Evolutionary conservation across 2,113 vertebrate species (phyloP).

Genomic region (Sarotherodon lohbergeri): DNA sequence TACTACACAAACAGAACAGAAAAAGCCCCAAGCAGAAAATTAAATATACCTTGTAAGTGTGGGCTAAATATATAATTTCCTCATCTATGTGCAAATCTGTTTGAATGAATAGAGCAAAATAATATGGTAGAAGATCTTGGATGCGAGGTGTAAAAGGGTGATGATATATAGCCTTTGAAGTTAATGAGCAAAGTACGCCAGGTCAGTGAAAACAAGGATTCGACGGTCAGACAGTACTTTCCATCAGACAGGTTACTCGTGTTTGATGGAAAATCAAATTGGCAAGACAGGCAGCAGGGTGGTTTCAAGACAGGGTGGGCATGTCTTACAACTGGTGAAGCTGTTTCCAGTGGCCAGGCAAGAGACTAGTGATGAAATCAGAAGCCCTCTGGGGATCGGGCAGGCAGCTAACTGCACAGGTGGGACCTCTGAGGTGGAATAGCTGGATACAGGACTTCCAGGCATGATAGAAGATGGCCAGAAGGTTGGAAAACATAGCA

Average conservation of each 20-base stretch:
- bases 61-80: not conserved
- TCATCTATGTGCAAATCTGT: not conserved
- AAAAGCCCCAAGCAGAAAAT: not conserved
- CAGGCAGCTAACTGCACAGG: not conserved
- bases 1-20: not conserved
- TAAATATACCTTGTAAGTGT: not conserved
- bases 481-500: not conserved
- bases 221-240: not conserved
- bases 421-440: not conserved
- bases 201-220: not conserved
- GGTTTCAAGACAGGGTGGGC: not conserved
- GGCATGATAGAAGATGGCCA: not conserved
- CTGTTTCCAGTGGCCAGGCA: not conserved
- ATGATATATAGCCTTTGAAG: not conserved
- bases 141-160: not conserved
- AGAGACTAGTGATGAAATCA: not conserved
- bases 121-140: not conserved
- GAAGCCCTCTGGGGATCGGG: not conserved
- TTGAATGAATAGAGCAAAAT: not conserved
- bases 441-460: not conserved
- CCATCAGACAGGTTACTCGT: not conserved
- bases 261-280: not conserved
- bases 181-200: not conserved
- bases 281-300: not conserved
- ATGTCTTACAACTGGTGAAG: not conserved